phyloP scores from a whole-genome alignment of 2,888 invertebrate species.

The Saturnia pavonia region DNA sequence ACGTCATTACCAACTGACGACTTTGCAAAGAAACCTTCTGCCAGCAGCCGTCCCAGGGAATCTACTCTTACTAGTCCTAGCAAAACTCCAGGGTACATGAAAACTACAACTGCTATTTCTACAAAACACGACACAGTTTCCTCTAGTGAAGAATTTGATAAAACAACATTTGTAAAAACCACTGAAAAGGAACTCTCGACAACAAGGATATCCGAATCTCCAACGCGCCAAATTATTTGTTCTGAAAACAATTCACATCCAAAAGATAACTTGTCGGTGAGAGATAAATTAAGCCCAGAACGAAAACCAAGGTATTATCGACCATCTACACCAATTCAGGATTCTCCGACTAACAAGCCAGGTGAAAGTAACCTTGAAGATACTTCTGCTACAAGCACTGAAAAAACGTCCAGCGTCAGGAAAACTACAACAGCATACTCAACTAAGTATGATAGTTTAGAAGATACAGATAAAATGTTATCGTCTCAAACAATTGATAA shows the following conservation, averaged over 20 bases:
- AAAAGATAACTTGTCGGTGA: not conserved
- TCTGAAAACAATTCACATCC: not conserved
- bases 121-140: conserved; percentile 30
- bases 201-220: conserved; percentile 20
- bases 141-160: conserved; percentile 31
- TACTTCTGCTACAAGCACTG: conserved; percentile 14
- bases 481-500: conserved; percentile 19
- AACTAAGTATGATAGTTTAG: conserved; percentile 12
- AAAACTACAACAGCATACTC: conserved; percentile 19
- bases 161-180: conserved; percentile 26
- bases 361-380: not conserved
- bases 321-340: conserved; percentile 12
- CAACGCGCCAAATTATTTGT: not conserved
- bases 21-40: not conserved
- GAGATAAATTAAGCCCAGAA: conserved; percentile 15
- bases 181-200: conserved; percentile 24
- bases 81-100: conserved; percentile 30
- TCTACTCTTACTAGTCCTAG: conserved; percentile 29
- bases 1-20: not conserved
- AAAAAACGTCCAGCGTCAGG: conserved; percentile 18
- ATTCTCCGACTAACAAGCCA: not conserved
- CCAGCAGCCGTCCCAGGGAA: conserved; percentile 25
- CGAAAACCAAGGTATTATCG: conserved; percentile 14
- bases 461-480: conserved; percentile 18
- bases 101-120: conserved; percentile 30